These are phyloP conservation scores for Pseudomyrmex concolor DNA, from an alignment of 1,140 invertebrate genomes.

Conservation along the genomic window DNA sequence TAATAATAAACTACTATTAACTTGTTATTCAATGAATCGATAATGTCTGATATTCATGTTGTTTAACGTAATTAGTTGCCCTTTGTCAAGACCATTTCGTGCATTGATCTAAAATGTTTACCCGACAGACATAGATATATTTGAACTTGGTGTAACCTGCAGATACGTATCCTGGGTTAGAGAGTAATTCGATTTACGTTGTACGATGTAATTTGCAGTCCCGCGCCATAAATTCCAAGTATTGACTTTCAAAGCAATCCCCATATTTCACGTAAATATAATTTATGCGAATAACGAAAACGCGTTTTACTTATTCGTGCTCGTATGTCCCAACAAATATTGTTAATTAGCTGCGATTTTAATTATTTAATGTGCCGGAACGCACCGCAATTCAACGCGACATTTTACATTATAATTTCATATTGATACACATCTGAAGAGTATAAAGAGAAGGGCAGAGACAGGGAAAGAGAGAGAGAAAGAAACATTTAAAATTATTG, in stretches of 20 bases:
- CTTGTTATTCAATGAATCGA: slow-evolving; percentile 62
- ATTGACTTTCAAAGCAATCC: slow-evolving; percentile 59
- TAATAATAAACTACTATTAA: slow-evolving; percentile 61
- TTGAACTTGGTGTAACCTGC: slow-evolving; percentile 58
- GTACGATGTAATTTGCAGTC: slow-evolving; percentile 52
- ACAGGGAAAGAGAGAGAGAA: too few species aligned
- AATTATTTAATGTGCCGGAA: slow-evolving; percentile 44
- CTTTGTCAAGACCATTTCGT: slow-evolving; percentile 57
- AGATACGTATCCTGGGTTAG: slow-evolving; percentile 47
- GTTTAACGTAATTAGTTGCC: slow-evolving; percentile 60
- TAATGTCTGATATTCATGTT: slow-evolving; percentile 61
- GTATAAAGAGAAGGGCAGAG: not conserved
- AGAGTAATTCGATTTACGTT: slow-evolving; percentile 61
- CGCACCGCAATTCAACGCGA: slow-evolving; percentile 42
- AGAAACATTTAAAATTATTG: slow-evolving; percentile 27
- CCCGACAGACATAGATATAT: slow-evolving; percentile 59
- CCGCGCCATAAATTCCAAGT: slow-evolving; percentile 58
- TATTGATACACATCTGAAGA: slow-evolving; percentile 4
- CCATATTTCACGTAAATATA: slow-evolving; percentile 53
- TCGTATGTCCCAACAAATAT: slow-evolving; percentile 38
- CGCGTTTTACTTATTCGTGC: slow-evolving; percentile 51
- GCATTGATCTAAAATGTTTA: slow-evolving; percentile 62
- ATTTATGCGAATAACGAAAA: slow-evolving; percentile 54
- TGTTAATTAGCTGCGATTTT: slow-evolving; percentile 53
- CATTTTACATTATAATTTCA: slow-evolving; percentile 38